A percentile compares a stretch with the other conserved stretches of the same genome.
Conservation (phyloP, 2,888 invertebrate species). For the Mimas tiliae region DNA sequence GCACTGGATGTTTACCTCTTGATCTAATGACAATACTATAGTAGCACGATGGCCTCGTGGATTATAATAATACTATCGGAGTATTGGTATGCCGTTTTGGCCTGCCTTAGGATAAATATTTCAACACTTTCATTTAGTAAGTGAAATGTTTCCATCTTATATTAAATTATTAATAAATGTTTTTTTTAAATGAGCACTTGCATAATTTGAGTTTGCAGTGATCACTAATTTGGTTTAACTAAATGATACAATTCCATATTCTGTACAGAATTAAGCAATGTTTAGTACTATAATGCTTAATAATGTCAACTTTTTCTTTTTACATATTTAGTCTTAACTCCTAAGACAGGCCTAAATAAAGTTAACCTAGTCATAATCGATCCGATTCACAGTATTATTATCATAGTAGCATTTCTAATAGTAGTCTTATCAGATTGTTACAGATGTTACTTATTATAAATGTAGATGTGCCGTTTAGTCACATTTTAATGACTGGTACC, state of each 20-base stretch:
- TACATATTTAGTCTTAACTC: too few species aligned
- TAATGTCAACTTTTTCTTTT: not conserved
- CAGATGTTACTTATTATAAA: constrained; percentile 26
- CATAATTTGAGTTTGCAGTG: too few species aligned
- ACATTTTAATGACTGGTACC: constrained; percentile 4
- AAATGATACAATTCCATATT: too few species aligned
- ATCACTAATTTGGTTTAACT: too few species aligned
- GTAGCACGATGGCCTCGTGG: constrained; percentile 9
- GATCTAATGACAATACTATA: constrained; percentile 70
- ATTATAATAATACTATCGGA: not conserved
- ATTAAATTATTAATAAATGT: too few species aligned
- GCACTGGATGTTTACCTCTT: constrained; percentile 52
- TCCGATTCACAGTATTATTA: constrained; percentile 39
- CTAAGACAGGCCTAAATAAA: constrained; percentile 4
- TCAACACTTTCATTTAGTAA: not conserved
- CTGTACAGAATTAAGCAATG: too few species aligned
- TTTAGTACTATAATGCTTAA: too few species aligned
- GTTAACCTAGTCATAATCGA: not conserved
- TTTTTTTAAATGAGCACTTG: too few species aligned
- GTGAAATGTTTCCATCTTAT: too few species aligned
- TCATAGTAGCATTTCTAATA: constrained; percentile 40
- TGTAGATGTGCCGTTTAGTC: not conserved
- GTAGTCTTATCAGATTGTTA: constrained; percentile 24
- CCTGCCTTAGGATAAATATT: constrained; percentile 9
- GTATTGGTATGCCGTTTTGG: not conserved